These are phyloP conservation scores for Rhamnusium bicolor DNA, from an alignment of 2,888 invertebrate species.

Conservation along the genomic window DNA sequence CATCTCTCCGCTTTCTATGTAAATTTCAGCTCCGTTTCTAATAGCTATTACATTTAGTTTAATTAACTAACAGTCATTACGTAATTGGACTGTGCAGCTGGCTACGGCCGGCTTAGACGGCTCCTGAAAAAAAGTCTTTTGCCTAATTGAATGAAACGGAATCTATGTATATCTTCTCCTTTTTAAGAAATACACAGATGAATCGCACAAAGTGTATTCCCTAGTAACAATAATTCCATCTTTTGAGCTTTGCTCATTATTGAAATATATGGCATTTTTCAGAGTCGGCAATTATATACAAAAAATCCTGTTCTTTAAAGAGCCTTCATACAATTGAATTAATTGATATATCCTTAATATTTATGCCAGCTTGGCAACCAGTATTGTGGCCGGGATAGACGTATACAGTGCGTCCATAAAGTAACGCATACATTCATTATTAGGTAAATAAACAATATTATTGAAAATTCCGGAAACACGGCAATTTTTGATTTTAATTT, in stretches of 20 bases:
- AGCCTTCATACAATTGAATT: too few relatives aligned
- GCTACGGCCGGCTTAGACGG: conserved; percentile 53
- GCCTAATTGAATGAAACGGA: conserved; percentile 48
- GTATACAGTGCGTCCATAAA: too few relatives aligned
- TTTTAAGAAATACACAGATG: conserved; percentile 19
- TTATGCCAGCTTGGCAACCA: too few relatives aligned
- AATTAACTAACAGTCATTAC: conserved; percentile 65
- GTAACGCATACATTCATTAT: too few relatives aligned
- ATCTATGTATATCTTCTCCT: conserved; percentile 29
- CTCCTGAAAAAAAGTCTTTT: conserved; percentile 45
- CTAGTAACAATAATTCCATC: background rate
- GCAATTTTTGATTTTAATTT: too few relatives aligned
- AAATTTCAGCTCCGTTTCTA: conserved; percentile 62
- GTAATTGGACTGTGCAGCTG: conserved; percentile 60
- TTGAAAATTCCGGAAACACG: too few relatives aligned
- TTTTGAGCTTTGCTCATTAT: background rate
- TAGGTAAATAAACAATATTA: too few relatives aligned
- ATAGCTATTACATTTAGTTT: conserved; percentile 65
- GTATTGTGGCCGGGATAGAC: too few relatives aligned
- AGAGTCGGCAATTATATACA: too few relatives aligned
- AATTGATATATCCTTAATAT: too few relatives aligned
- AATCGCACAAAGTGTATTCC: background rate
- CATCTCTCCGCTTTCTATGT: conserved; percentile 58
- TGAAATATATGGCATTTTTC: too few relatives aligned
- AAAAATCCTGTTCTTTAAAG: too few relatives aligned